Evolutionary conservation across 2,113 vertebrate species (phyloP).

Genomic region (Arizona elegans): DNA sequence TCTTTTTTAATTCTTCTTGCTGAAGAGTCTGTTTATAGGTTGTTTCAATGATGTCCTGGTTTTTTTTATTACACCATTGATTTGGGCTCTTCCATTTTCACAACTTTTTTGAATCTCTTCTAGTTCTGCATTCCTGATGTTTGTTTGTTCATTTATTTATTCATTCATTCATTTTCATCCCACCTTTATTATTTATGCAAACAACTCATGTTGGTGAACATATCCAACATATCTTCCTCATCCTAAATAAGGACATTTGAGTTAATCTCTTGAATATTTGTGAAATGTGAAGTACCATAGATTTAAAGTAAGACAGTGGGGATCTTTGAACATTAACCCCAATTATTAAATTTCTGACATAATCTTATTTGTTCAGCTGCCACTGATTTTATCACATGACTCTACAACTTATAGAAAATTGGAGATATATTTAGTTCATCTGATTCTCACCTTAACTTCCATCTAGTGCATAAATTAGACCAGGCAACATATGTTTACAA

Average conservation of each 20-base stretch:
- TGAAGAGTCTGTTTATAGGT: too few relatives aligned
- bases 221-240: not conserved
- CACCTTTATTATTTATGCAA: not conserved
- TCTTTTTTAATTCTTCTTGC: too few relatives aligned
- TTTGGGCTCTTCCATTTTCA: not conserved
- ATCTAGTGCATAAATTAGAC: not conserved
- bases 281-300: not conserved
- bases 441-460: not conserved
- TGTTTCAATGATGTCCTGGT: too few relatives aligned
- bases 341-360: not conserved
- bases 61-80: too few relatives aligned
- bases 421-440: not conserved
- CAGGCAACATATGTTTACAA: not conserved
- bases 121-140: not conserved
- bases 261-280: not conserved
- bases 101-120: not conserved
- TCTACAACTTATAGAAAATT: not conserved
- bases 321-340: not conserved
- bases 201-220: not conserved
- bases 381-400: not conserved
- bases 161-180: not conserved
- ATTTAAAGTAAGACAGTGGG: not conserved
- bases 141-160: not conserved
- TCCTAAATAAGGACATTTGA: not conserved
- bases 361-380: not conserved